Evolutionary conservation across 2,797 vertebrate genomes (phyloP).

Genomic region (Gymnothorax javanicus): DNA sequence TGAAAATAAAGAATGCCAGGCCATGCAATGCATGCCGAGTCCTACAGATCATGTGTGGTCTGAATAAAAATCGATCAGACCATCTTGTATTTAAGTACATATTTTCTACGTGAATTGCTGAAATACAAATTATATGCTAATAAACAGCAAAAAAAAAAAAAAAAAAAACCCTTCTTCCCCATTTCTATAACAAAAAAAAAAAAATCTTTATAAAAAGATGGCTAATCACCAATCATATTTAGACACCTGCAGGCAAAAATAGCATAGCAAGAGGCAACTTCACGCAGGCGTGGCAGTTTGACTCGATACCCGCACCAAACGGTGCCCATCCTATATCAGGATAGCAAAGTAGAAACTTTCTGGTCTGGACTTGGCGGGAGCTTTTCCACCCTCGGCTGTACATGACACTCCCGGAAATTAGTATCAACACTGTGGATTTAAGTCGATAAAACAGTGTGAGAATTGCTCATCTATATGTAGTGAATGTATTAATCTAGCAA

Average conservation of each 20-base stretch:
- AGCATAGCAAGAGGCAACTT: background rate
- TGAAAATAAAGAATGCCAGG: background rate
- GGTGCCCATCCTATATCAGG: background rate
- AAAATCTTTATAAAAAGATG: background rate
- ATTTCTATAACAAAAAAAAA: background rate
- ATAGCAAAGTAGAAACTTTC: background rate
- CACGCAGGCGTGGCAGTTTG: background rate
- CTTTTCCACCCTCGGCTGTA: background rate
- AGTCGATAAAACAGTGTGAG: background rate
- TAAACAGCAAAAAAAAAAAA: too few relatives aligned
- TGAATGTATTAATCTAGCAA: background rate
- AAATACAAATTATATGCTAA: background rate
- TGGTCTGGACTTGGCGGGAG: background rate
- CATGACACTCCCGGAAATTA: background rate
- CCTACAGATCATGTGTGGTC: background rate
- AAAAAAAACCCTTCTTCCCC: too few relatives aligned
- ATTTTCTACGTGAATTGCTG: background rate
- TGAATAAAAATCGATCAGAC: background rate
- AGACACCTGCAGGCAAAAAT: background rate
- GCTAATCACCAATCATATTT: background rate
- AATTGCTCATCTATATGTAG: background rate
- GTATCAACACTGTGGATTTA: background rate
- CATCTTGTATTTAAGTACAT: background rate
- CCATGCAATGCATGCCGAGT: background rate
- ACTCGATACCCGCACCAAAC: background rate